Base-by-base conservation (phyloP, 2,113 vertebrate genomes). In the Heterochromis multidens region DNA sequence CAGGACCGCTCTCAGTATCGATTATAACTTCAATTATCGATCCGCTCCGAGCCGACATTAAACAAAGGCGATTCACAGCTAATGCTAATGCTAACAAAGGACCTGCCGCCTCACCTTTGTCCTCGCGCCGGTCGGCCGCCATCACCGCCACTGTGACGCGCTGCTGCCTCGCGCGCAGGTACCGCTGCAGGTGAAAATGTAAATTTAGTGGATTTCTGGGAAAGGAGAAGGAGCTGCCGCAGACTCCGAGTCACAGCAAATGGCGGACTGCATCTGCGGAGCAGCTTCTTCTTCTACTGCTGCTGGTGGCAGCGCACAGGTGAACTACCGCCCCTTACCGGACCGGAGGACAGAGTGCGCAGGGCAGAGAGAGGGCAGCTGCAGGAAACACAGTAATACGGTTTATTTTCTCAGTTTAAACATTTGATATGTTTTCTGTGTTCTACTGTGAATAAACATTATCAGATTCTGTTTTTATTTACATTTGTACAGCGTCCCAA, bases 111-210 rank as follows among this genome's bases (percentile, higher is more conserved):
- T 84, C 63, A 94, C 94, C 94, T 93, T 94, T 94, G 79, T 95
- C 94, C 54, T 95, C 94, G 79, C 94, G 93, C 76, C 94, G 90
- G 29, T 95, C 94, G 31, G 89, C 86, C 84, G 94, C 93, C 94
- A 95, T 95, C n/a, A 60, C 84, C 54, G 70, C 52, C 78, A 25
- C 62, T 40, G 16, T 56, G 37, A 80, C 80, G 83, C 72, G 23
- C 17, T 40, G 11, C 54, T n/a, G 27, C 5, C 83, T 84, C 56
- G 31, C 19, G 52, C 54, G 25, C 23, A 19, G 74, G 12, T 72
- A 4, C n/a, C 14, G 0, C n/a, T 40, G 1, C 27, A 4, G 17
- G 5, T 12, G 2, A 49, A 31, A 1, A 3, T 1, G 2, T 2
- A 31, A 62, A 21, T 10, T 5, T 4, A 1, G 27, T 16, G 14